Base-by-base conservation (phyloP, 2,888 invertebrate genomes). In the Boloria selene region DNA sequence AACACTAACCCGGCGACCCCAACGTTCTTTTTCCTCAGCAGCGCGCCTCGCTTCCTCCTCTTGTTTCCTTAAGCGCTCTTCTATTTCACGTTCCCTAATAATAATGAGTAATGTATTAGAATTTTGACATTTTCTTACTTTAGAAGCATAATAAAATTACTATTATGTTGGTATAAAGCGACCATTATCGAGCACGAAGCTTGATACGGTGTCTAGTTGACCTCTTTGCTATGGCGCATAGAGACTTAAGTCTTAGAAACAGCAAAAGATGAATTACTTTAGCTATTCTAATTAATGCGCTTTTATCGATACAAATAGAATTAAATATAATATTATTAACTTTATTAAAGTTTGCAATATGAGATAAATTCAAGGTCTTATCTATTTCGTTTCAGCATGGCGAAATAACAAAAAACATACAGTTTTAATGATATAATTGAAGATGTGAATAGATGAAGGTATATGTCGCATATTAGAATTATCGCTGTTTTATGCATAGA, bases 51-150 rank as follows among this genome's bases (percentile, higher is more conserved):
- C 80, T 74, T 90, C 91, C 64, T 93, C 93, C 69, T 89, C 89
- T 73, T 94, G 93, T 77, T 95, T 95, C 42, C 95, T 94, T 59
- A 98, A 90, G 73, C 97, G 95, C 81, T 97, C 97, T 82, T 98
- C 98, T 72, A 98, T 98, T 90, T 98, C 97, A 62, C 97, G 93
- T 79, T 98, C 98, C 75, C 93, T 93, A 22, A 22, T 45, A 26
- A 56, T 6, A 54, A 54, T 13, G 38, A 42, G 13, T 42, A 38
- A 38, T 7, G 10, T 38, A 2, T 10, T 7, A 38, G 10, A 38
- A 38, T 38, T 38, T 38, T 38, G 31, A 0, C 1, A 38, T 38
- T 38, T 38, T 38, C 2, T 38, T 10, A 38, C 10, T 38, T 2
- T 38, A 10, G 10, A 10, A 38, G 10, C 10, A 38, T 10, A 38